These are phyloP conservation scores for Metridium senile DNA, from an alignment of 92 coral and sea anemone species.

Conservation along the genomic window DNA sequence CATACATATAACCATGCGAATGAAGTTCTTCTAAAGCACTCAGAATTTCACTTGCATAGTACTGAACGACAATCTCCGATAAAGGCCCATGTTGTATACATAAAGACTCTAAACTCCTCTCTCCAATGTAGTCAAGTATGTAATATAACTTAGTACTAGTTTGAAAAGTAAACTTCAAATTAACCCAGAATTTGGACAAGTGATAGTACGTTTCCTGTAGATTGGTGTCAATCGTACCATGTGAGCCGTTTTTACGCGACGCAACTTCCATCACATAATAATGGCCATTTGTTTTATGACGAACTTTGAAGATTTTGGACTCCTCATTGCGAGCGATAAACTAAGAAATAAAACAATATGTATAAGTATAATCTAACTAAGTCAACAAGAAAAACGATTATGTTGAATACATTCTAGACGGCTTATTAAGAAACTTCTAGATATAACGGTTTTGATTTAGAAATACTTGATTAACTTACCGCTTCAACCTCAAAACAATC, in stretches of 20 bases:
- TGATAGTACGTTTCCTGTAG: slow-evolving; percentile 52
- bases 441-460: neutral
- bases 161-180: slow-evolving; percentile 80
- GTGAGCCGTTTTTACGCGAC: slow-evolving; percentile 32
- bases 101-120: slow-evolving; percentile 36
- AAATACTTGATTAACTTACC: slow-evolving; percentile 65
- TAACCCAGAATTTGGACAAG: slow-evolving; percentile 66
- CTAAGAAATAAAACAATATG: slow-evolving; percentile 33
- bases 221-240: slow-evolving; percentile 45
- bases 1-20: slow-evolving; percentile 60
- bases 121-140: slow-evolving; percentile 76
- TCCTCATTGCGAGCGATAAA: slow-evolving; percentile 74
- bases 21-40: slow-evolving; percentile 83
- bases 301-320: slow-evolving; percentile 89
- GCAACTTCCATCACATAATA: slow-evolving; percentile 85
- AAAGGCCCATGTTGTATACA: slow-evolving; percentile 36
- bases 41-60: slow-evolving; percentile 74
- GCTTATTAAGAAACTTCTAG: neutral
- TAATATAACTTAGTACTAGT: slow-evolving; percentile 80
- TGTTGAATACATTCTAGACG: slow-evolving; percentile 16
- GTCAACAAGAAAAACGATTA: slow-evolving; percentile 31
- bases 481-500: slow-evolving; percentile 89
- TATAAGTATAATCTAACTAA: slow-evolving; percentile 15
- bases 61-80: slow-evolving; percentile 47
- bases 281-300: slow-evolving; percentile 56